Evolutionary conservation across 2,113 vertebrate genomes (phyloP), one percentile per base, ranked within the genome.

Genomic region (Tachysurus vachellii): DNA sequence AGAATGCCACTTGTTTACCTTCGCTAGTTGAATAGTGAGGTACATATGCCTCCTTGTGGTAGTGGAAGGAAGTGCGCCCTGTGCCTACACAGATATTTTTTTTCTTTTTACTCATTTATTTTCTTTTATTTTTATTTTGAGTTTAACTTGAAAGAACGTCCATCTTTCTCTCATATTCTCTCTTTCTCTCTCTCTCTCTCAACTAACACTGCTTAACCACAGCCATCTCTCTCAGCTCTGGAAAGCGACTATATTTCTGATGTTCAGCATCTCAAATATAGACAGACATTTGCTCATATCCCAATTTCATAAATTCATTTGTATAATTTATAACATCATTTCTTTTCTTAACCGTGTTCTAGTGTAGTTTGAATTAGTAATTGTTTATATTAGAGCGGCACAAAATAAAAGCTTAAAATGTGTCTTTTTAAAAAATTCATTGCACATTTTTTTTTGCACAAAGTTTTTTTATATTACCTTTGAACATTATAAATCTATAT

Each of bases 21-120:
- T 47, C 21, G 5, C 12, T 54, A 23, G 5, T n/a, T 26, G 50
- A 90, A 94, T 88, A 92, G 93, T 92, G 3, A 70, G 50, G 31
- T 85, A 91, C 57, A 87, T 82, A 83, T 91, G 89, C 93, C 93
- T 89, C 89, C 95, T 91, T 92, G 92, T 95, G 94, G 93, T 83
- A 82, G 83, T 54, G 54, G 5, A 57, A 85, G 28, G 61, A 57
- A 31, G 76, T 90, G 82, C 91, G 82, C 26, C 26, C 16, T 12
- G 61, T 73, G 12, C 31, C 23, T 71, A 31, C 73, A 56, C 50
- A 31, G 31, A 1, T 3, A 28, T 44, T 61, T 31, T 42, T 57
- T n/a, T 53, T 14, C 7, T 56, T n/a, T n/a, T n/a, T n/a, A n/a
- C n/a, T n/a, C n/a, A n/a, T n/a, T n/a, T 82, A 14, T 19, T 77